Conservation (phyloP, 2,888 invertebrate genomes). For the Spodoptera picta region DNA sequence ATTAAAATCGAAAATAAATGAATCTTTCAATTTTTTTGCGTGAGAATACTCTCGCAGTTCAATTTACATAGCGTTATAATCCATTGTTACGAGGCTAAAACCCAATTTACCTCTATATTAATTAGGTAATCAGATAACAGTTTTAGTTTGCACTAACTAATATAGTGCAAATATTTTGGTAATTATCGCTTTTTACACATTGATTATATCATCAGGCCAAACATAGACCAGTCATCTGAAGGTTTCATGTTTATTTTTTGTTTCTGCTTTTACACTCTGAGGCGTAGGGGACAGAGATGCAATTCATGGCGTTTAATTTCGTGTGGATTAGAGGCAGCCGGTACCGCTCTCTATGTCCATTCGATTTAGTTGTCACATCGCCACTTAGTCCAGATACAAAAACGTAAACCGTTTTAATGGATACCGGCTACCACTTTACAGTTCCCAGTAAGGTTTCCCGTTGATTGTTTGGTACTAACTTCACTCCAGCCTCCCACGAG, state of each 20-base stretch:
- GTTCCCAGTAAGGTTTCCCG: slow-evolving; percentile 63
- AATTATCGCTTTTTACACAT: no score
- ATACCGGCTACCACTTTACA: slow-evolving; percentile 56
- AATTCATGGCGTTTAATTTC: slow-evolving; percentile 20
- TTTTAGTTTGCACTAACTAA: no score
- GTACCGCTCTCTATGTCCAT: slow-evolving; percentile 20
- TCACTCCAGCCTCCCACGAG: slow-evolving; percentile 63
- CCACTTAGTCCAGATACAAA: slow-evolving; percentile 55
- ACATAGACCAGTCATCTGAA: slow-evolving; percentile 8
- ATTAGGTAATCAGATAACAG: no score
- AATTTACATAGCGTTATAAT: no score
- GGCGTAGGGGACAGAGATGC: slow-evolving; percentile 5
- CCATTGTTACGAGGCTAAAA: no score
- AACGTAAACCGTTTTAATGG: slow-evolving; percentile 63
- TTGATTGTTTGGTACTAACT: slow-evolving; percentile 64
- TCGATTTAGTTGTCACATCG: slow-evolving; percentile 37
- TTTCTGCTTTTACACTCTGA: background rate
- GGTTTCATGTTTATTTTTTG: background rate
- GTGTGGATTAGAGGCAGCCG: slow-evolving; percentile 10
- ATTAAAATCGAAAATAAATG: no score
- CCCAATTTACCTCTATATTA: no score
- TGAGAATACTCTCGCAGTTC: no score
- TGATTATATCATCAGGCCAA: background rate
- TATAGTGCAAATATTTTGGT: no score
- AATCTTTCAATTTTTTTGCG: no score